Evolutionary conservation across 2,888 invertebrate genomes (phyloP), one percentile per base, ranked within the genome.

Genomic region (Hirtodrosophila duncani): DNA sequence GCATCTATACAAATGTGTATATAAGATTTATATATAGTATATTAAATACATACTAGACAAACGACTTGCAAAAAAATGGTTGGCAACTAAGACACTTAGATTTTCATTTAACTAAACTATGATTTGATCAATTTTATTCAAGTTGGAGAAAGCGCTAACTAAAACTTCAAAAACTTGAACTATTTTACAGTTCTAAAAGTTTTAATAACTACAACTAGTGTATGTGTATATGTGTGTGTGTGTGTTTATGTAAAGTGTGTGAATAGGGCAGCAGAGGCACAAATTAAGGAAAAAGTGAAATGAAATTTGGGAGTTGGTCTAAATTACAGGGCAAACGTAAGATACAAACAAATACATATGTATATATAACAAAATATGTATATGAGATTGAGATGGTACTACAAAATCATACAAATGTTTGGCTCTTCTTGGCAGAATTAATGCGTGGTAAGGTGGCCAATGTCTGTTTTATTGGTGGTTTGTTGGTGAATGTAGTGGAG

Each of bases 51-150:
- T 14, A 37, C 46, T 46, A 38, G 51, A 62, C 57, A 33, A 80
- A 63, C 56, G 58, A 55, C 56, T 74, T 57, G 59, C 64, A 71
- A 67, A 71, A 50, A n/a, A n/a, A n/a, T n/a, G n/a, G 9, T 41
- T 61, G 65, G 80, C 78, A 75, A 68, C 80, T 75, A 80, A 58
- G 66, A 80, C 74, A 80, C 53, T 60, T 58, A 78, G 63, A 74
- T 16, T 33, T 48, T 14, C 17, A 9, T 52, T 20, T 20, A 9
- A 31, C 52, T 52, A 64, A 38, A 53, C 78, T 69, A 66, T 37
- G 60, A 21, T 36, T 67, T 48, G 41, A 50, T 58, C 64, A 53
- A 27, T 10, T 38, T 33, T 45, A 18, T 42, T 29, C 33, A 51
- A 45, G 39, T 39, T 42, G 16, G 29, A 44, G 49, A 61, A 72